Base-by-base conservation (phyloP, 2,888 invertebrate species). In the Melanophora roralis region DNA sequence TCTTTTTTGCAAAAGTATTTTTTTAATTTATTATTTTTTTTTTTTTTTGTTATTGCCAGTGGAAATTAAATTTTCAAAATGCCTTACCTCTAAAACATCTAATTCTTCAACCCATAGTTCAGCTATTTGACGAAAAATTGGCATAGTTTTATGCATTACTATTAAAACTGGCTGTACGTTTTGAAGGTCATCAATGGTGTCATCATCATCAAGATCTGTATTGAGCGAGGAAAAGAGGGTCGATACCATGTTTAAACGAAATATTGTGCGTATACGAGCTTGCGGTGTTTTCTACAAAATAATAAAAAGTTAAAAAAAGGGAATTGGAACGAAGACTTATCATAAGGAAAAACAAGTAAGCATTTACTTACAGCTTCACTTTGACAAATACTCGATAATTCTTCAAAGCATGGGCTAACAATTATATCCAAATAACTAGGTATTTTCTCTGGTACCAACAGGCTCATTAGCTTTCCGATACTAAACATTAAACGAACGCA, bases 401-500 rank as follows among this genome's bases (percentile, higher is more conserved):
- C 93, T 62, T 92, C 91, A 71, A 94, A 91, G 77, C 92, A 93
- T 0, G 95, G 93, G 47, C 94, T 92, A 16, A 96, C 90, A 43
- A 95, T 92, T 1, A 92, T 91, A 84, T 95, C 94, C 78, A 96
- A 90, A 86, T 94, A 94, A 71, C 91, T 91, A 89, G 95, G 92
- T 81, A 94, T 93, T 81, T 92, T 92, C 11, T 92, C 91, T 0
- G 91, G 87, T 0, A 93, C 92, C 75, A 95, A 89, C 14, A 94
- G 91, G 76, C 95, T 94, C 83, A 96, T 90, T 5, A 95, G 91
- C 85, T 93, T 93, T 7, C 96, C 95, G 69, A 95, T 92, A 65
- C 94, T 94, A 82, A 92, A 94, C 94, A 96, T 95, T 16, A 96
- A 89, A 53, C 96, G 92, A 60, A 94, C 91, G 73, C 93, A 92